Base-by-base conservation (phyloP, 2,888 invertebrate genomes). In the Scelioninae gen. 1 region DNA sequence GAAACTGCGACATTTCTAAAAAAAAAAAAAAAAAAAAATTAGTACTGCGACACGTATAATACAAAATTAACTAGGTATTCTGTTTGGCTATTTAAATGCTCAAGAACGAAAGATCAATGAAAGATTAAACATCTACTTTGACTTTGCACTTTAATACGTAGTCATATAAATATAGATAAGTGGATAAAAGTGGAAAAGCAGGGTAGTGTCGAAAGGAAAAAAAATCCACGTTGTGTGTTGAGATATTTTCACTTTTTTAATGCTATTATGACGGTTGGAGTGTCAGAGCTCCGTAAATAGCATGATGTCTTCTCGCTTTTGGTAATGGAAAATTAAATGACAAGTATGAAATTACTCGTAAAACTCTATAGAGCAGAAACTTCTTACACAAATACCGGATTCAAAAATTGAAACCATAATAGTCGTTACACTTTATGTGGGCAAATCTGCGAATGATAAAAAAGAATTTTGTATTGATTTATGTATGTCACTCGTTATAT, bases 191-290 rank as follows among this genome's bases (percentile, higher is more conserved):
- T 32, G 62, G 31, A 43, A 60, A 60, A 4, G 15, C 16, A 23
- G 9, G 23, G 16, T 31, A 62, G n/a, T 49, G 15, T n/a, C n/a
- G n/a, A n/a, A n/a, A n/a, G n/a, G n/a, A 63, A 63, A 63, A 63
- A 38, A 63, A 47, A 49, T 32, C 32, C 47, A 63, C 9, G 49
- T 47, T 63, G 60, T 60, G n/a, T n/a, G n/a, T n/a, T 60, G 60
- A 60, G 32, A 63, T 63, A 63, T 63, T 49, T 63, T 49, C 34
- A 49, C 49, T 49, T 63, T 63, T 63, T 63, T 49, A 55, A 60
- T 60, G 60, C 60, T 45, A 60, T 60, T 60, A n/a, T 60, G 45
- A 60, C 45, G 60, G 43, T 31, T 60, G n/a, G 45, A 60, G 60
- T 43, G 31, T 31, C n/a, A n/a, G 51, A 40, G 58, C n/a, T 16